Conservation (phyloP, 2,797 vertebrate genomes). For the Hippopotamyrus pictus region DNA sequence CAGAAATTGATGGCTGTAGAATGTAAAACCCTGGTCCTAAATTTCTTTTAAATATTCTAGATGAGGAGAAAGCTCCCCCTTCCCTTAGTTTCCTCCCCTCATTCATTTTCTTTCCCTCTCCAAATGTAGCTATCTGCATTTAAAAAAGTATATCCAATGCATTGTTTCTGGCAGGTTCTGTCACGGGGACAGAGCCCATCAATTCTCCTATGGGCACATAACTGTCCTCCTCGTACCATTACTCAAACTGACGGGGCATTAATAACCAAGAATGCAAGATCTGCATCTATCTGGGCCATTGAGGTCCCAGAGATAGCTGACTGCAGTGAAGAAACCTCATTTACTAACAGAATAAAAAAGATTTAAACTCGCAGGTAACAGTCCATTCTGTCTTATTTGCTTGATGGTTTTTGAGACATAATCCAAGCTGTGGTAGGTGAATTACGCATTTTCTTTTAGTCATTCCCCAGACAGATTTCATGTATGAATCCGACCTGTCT, state of each 20-base stretch:
- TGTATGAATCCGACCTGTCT: background rate
- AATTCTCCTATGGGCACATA: constrained; percentile 40
- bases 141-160: constrained; percentile 12
- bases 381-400: background rate
- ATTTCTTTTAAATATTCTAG: background rate
- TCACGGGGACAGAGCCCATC: constrained; percentile 20
- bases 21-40: background rate
- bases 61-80: background rate
- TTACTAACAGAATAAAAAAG: background rate
- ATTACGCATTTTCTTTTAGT: background rate
- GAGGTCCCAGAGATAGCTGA: constrained; percentile 34
- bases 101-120: background rate
- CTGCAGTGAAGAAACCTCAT: background rate
- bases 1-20: background rate
- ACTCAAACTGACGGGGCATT: constrained; percentile 48
- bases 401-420: background rate
- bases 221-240: constrained; percentile 45
- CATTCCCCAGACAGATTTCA: background rate
- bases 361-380: background rate
- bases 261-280: constrained; percentile 37
- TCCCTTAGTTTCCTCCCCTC: background rate
- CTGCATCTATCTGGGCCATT: constrained; percentile 50
- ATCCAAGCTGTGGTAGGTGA: background rate
- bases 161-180: constrained; percentile 30
- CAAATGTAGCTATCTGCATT: constrained; percentile 18